Base-by-base conservation (phyloP, 1,140 invertebrate species). In the Saccostrea glomerata region DNA sequence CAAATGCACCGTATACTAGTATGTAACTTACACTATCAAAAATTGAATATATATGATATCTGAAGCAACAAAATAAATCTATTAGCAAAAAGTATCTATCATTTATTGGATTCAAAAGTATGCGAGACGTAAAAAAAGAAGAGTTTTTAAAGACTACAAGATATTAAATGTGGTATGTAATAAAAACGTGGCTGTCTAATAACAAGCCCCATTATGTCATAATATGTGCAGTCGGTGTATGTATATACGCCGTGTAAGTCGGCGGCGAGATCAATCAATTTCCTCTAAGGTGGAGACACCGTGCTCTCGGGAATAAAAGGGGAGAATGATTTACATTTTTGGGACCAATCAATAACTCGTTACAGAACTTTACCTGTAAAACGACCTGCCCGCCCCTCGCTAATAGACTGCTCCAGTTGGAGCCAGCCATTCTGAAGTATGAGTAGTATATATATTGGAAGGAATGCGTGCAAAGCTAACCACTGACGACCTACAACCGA, bases 341-440 rank as follows among this genome's bases (percentile, higher is more conserved):
- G 70, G 70, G 70, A 77, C 70, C 70, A 77, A 77, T 77, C 70
- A 77, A 85, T 40, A 85, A 25, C 84, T 85, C 36, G 30, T 63
- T 85, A 85, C 23, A 77, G 70, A 77, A 25, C 70, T 77, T 77
- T 77, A 77, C 70, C 70, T 56, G 56, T 87, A 87, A 73, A 36
- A 85, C 63, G 85, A 82, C 87, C 83, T 60, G 66, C 55, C 84
- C 25, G 55, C 87, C 87, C 87, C 85, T 36, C 30, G 15, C 25
- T 83, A 85, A 85, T 88, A 84, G 87, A 86, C 63, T 63, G 25
- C 23, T 58, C 87, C 87, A 54, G 77, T 47, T 88, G 87, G 87
- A 88, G 87, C 87, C 87, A 88, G 55, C 36, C 23, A 86, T 77
- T 77, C 70, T 77, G 70, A 9, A 23, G 23, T 36, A 77, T n/a